Conservation (phyloP, 2,113 vertebrate species). For the Clupea harengus region DNA sequence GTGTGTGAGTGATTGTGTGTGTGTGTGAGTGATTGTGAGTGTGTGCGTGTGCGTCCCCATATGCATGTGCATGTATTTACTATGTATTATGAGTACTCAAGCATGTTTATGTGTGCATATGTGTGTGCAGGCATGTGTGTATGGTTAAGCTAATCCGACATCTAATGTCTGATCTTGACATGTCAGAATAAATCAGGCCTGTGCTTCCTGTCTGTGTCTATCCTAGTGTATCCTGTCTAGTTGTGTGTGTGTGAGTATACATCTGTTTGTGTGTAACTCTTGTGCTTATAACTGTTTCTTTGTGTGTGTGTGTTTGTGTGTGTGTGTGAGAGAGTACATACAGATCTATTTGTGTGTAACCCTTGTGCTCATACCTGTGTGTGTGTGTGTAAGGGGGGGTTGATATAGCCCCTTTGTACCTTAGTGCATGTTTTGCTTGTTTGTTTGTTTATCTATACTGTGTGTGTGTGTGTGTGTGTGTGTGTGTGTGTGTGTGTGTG, state of each 20-base stretch:
- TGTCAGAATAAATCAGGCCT: not conserved
- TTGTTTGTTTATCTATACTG: not conserved
- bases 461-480: not conserved
- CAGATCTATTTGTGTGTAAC: not conserved
- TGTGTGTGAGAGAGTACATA: not conserved
- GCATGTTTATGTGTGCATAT: not conserved
- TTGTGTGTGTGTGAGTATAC: not conserved
- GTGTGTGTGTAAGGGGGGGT: not conserved
- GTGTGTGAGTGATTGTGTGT: too few species aligned
- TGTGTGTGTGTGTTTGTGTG: not conserved
- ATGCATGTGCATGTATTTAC: constrained; percentile 19
- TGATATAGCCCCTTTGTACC: too few species aligned
- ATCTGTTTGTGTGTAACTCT: not conserved
- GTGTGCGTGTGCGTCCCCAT: not conserved
- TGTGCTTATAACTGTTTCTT: not conserved
- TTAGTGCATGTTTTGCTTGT: not conserved
- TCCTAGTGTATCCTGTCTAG: not conserved
- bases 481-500: not conserved
- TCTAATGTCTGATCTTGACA: not conserved
- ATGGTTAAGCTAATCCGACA: not conserved
- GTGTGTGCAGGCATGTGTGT: not conserved
- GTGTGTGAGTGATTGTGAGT: not conserved
- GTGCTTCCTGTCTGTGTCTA: not conserved
- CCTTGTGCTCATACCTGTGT: not conserved
- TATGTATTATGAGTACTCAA: not conserved